Percentiles rank a stretch among this genome's conserved stretches.
Conservation (phyloP, 2,888 invertebrate species). For the Pammene aurita region DNA sequence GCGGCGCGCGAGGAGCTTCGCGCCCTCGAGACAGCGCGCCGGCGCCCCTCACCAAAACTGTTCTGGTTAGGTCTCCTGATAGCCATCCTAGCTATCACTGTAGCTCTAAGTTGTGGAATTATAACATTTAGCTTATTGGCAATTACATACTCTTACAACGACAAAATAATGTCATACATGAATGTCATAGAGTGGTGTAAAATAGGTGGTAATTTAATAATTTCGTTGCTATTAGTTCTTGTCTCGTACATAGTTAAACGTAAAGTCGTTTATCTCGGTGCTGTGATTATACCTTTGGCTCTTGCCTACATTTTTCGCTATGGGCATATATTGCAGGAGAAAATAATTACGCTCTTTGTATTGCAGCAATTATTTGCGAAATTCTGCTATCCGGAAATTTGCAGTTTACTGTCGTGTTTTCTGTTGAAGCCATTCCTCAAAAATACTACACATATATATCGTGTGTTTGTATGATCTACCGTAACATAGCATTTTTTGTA, state of each 20-base stretch:
- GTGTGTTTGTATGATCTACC: background rate
- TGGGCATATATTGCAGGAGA: too few relatives aligned
- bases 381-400: too few relatives aligned
- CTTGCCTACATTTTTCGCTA: background rate
- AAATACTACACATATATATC: slow-evolving; percentile 20
- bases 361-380: slow-evolving; percentile 8
- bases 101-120: too few relatives aligned
- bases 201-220: background rate
- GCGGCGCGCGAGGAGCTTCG: slow-evolving; percentile 2
- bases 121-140: too few relatives aligned
- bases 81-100: background rate
- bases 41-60: background rate
- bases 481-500: too few relatives aligned
- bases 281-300: background rate
- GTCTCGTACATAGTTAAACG: slow-evolving; percentile 12
- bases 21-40: background rate
- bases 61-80: slow-evolving; percentile 11
- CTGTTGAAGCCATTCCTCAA: slow-evolving; percentile 22
- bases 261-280: slow-evolving; percentile 1
- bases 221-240: slow-evolving; percentile 9
- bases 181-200: too few relatives aligned
- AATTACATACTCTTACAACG: too few relatives aligned
- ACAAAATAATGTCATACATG: too few relatives aligned
- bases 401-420: slow-evolving; percentile 2
- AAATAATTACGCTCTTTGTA: background rate